Base-by-base conservation (phyloP, 1,140 invertebrate species). In the Sycophila sp. region DNA sequence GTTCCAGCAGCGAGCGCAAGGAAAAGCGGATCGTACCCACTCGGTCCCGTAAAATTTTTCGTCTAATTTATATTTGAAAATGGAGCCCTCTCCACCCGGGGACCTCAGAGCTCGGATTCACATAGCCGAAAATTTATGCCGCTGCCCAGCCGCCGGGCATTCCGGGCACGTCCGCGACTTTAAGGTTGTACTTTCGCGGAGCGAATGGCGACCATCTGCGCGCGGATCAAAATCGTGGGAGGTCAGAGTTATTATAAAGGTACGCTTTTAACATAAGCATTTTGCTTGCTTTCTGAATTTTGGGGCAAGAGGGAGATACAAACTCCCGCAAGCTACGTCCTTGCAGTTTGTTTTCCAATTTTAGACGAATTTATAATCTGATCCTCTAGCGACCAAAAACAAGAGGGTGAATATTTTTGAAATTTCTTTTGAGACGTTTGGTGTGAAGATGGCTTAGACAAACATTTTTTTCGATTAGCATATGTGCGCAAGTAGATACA, bases 91-190 rank as follows among this genome's bases (percentile, higher is more conserved):
- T n/a, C 59, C 65, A 59, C 65, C 59, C 38, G n/a, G n/a, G n/a
- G n/a, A n/a, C n/a, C n/a, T n/a, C n/a, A n/a, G n/a, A n/a, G n/a
- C n/a, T n/a, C 51, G 40, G 34, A 60, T 60, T 58, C 36, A 38
- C 45, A n/a, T n/a, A n/a, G n/a, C 53, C 34, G 10, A 11, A 58
- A 68, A 68, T 58, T 68, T 68, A 68, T 68, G 55, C 65, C 34
- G 26, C 34, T 34, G 2, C 36, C n/a, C 24, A 15, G 26, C 13
- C 34, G 26, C 11, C 19, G 47, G 19, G 34, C 28, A 69, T 69
- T 69, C 67, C 32, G 30, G 40, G 62, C 67, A 69, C 67, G 67
- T 69, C 7, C 55, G 28, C 22, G 42, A 68, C 65, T 68, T n/a
- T 38, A 49, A 68, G 42, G 65, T 59, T 68, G 55, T 66, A 56